Base-by-base conservation (phyloP, 2,888 invertebrate genomes). In the Mechanitis messenoides region DNA sequence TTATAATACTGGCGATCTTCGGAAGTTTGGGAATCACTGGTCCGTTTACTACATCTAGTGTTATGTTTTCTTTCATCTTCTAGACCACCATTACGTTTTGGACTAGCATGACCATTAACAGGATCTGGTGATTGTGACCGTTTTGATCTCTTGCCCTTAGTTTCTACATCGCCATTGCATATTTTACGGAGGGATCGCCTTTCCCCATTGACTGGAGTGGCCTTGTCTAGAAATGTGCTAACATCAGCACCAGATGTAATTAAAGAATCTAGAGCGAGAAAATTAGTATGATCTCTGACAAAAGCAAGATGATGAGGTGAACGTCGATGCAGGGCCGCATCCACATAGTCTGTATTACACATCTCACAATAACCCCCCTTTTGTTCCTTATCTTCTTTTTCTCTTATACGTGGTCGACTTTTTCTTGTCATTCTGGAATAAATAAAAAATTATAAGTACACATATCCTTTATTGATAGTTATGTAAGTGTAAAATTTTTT, bases 351-450 rank as follows among this genome's bases (percentile, higher is more conserved):
- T 56, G 92, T 85, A 76, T 94, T 94, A 81, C 96, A 96, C 81
- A 96, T 94, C 85, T 95, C 95, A 86, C 95, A 95, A 76, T 94
- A 95, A 28, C 95, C 95, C 53, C 91, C 92, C 62, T 84, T 84
- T 46, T 74, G 74, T 65, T 87, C 88, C 65, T 83, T 84, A 59
- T 87, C 87, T 60, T 86, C 84, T 56, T 79, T 83, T 60, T 90
- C 90, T 65, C 88, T 89, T 59, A 87, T 81, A 55, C 88, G 81
- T 6, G 87, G 87, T 12, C 88, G 81, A 72, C 85, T 87, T 73
- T 91, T 91, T 70, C 91, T 85, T 64, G 92, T 92, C 92, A 92
- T 92, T 83, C 91, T 92, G 82, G 67, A 85, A 74, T 9, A 63
- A 45, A 56, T 33, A 35, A 42, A 38, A 53, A 2, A 55, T 28